phyloP scores from a whole-genome alignment of 1,140 invertebrate species.

The Semibalanus balanoides region DNA sequence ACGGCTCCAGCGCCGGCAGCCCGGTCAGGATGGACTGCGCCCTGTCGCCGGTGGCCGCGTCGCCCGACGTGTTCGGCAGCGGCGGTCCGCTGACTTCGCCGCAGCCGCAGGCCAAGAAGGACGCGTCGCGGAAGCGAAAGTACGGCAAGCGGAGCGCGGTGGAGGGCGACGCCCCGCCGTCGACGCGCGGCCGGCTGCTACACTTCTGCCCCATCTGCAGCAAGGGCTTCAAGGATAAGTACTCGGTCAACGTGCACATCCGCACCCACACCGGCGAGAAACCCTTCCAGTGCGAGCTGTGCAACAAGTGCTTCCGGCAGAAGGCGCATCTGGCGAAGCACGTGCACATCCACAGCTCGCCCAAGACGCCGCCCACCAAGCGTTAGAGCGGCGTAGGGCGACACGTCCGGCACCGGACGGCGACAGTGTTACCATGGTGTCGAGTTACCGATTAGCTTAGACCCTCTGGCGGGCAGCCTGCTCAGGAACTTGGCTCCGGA shows the following conservation, averaged over 20 bases:
- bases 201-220: conserved; percentile 83
- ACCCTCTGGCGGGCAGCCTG: neutral
- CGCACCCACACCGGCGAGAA: conserved; percentile 82
- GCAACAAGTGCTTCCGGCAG: conserved; percentile 81
- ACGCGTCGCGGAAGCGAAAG: conserved; percentile 20
- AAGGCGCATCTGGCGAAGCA: conserved; percentile 95
- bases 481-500: neutral
- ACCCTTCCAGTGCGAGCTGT: conserved; percentile 75
- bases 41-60: conserved; percentile 8
- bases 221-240: conserved; percentile 86
- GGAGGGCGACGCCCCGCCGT: conserved; percentile 15
- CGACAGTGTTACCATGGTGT: neutral
- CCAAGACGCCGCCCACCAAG: conserved; percentile 9
- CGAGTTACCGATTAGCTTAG: neutral
- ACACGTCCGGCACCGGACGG: neutral
- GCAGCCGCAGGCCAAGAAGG: conserved; percentile 11
- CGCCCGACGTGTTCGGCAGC: neutral
- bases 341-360: conserved; percentile 80
- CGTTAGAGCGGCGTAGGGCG: neutral
- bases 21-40: conserved; percentile 13
- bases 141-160: conserved; percentile 18
- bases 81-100: conserved; percentile 3
- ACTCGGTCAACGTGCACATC: conserved; percentile 82
- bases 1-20: neutral
- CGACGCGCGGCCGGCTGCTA: conserved; percentile 44